Percentiles rank a stretch among this genome's conserved stretches.
Conservation (phyloP, 2,797 vertebrate genomes). For the Sphenopsis melanotis region DNA sequence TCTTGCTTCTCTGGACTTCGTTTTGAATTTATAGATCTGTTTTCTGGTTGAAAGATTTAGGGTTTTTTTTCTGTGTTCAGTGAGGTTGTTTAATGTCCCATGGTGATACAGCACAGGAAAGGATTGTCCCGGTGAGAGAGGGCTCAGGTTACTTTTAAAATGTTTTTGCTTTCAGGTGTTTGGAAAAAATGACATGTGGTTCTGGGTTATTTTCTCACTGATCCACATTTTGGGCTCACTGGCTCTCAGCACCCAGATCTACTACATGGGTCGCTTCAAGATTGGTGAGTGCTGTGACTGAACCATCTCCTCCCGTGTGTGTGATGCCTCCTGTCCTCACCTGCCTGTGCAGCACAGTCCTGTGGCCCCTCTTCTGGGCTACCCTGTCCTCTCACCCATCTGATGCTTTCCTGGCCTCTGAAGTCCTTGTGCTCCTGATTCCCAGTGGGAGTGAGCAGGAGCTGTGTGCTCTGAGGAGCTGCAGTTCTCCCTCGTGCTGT, state of each 20-base stretch:
- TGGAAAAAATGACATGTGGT: constrained; percentile 79
- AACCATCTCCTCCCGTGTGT: rapidly evolving
- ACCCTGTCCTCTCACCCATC: neutral
- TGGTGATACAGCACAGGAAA: neutral
- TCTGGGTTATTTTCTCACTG: constrained; percentile 78
- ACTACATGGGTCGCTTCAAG: constrained; percentile 83
- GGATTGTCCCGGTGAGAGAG: neutral
- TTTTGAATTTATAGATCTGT: neutral
- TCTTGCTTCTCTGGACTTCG: neutral
- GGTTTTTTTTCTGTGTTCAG: rapidly evolving
- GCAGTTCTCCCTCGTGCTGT: neutral
- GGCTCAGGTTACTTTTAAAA: neutral
- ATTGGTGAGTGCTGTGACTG: constrained; percentile 67
- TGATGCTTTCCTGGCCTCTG: neutral
- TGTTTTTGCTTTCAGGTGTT: constrained; percentile 70
- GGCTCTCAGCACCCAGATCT: constrained; percentile 82
- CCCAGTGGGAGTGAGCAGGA: neutral
- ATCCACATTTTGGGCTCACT: constrained; percentile 76
- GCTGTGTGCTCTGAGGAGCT: neutral
- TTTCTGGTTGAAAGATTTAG: neutral
- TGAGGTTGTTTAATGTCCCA: neutral
- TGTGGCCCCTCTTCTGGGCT: neutral
- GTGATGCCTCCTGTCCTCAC: neutral
- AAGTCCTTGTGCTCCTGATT: neutral
- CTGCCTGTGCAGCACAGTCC: neutral